These are phyloP conservation scores for Nomia melanderi DNA, from an alignment of 1,140 invertebrate species.

Conservation along the genomic window DNA sequence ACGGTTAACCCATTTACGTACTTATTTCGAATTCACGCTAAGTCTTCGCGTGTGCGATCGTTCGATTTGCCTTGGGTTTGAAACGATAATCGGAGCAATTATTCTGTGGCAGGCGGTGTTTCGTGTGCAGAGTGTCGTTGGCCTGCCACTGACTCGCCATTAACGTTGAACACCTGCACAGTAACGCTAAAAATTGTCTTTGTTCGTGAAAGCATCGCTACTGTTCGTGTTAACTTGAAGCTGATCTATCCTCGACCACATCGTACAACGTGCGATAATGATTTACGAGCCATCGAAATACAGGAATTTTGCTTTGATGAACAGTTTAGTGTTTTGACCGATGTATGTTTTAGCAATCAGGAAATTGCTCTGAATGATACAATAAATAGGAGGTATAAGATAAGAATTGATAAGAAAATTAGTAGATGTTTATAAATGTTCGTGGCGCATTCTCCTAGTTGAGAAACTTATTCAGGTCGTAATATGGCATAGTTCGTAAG, in stretches of 20 bases:
- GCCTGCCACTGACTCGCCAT: conserved; percentile 2
- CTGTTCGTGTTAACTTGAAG: background rate
- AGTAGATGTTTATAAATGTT: too few relatives aligned
- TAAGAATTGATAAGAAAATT: too few relatives aligned
- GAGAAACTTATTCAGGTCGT: background rate
- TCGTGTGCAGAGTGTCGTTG: conserved; percentile 35
- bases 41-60: conserved; percentile 49
- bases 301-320: too few relatives aligned
- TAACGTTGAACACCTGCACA: conserved; percentile 21
- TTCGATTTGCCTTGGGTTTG: conserved; percentile 36
- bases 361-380: too few relatives aligned
- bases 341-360: too few relatives aligned
- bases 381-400: too few relatives aligned
- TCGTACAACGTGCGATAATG: background rate
- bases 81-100: conserved; percentile 55
- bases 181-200: conserved; percentile 21
- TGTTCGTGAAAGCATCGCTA: background rate
- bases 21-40: conserved; percentile 37
- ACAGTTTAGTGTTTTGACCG: too few relatives aligned
- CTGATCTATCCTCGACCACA: background rate
- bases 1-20: conserved; percentile 30
- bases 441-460: background rate
- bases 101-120: conserved; percentile 22
- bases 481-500: background rate
- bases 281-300: too few relatives aligned